These are phyloP conservation scores for Diloba caeruleocephala DNA, from an alignment of 2,888 invertebrate species.

Conservation along the genomic window DNA sequence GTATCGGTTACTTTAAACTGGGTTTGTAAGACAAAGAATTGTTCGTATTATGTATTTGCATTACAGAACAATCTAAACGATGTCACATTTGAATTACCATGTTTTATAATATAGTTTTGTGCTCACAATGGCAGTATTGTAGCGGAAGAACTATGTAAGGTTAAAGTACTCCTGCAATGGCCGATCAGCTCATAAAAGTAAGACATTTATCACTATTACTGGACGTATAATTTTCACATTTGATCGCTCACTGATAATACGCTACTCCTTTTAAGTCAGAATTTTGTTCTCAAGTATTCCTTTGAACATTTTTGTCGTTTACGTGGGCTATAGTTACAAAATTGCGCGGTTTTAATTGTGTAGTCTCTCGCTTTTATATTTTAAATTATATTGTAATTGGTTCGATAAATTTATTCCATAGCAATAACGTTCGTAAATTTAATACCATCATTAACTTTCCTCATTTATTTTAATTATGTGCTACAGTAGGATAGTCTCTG, in stretches of 20 bases:
- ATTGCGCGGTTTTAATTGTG: constrained; percentile 12
- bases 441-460: too few relatives aligned
- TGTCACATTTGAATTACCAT: constrained; percentile 39
- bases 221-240: constrained; percentile 42
- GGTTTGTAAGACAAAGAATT: constrained; percentile 48
- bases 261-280: constrained; percentile 16
- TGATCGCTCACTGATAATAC: constrained; percentile 36
- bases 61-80: constrained; percentile 31
- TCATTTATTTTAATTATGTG: too few relatives aligned
- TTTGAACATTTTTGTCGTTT: constrained; percentile 21
- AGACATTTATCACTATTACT: constrained; percentile 29
- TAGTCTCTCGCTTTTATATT: constrained; percentile 4
- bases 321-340: constrained; percentile 2
- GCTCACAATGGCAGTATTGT: constrained; percentile 33
- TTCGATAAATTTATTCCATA: neutral
- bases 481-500: too few relatives aligned
- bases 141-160: constrained; percentile 32
- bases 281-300: constrained; percentile 6
- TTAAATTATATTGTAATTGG: constrained; percentile 3
- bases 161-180: constrained; percentile 27
- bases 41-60: constrained; percentile 46
- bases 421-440: neutral
- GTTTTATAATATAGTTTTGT: constrained; percentile 31
- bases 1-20: constrained; percentile 40
- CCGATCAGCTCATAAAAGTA: constrained; percentile 29